Percentiles rank a stretch among this genome's conserved stretches.
Evolutionary conservation across 2,797 vertebrate species (phyloP).

Genomic region (Mormyrus hasselquistii): DNA sequence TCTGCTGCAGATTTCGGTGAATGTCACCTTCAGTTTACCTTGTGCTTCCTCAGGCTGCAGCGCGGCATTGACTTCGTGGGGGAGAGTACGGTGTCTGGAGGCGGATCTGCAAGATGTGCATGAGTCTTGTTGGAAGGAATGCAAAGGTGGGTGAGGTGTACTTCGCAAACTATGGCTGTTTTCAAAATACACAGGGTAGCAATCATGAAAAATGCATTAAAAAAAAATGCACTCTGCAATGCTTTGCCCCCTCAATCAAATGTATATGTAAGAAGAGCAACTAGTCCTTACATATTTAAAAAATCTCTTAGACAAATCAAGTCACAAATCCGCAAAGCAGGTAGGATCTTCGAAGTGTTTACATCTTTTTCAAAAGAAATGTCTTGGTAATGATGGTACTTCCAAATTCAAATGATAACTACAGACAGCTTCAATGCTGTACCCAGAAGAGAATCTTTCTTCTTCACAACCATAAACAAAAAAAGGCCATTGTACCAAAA

Average conservation of each 20-base stretch:
- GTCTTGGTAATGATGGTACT: neutral
- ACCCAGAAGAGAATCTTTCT: neutral
- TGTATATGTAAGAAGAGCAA: neutral
- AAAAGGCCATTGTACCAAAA: neutral
- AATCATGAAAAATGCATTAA: neutral
- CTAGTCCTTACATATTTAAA: neutral
- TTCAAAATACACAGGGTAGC: neutral
- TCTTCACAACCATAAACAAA: neutral
- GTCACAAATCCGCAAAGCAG: neutral
- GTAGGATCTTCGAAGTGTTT: neutral
- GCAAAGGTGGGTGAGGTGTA: neutral
- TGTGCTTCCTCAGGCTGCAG: slow-evolving; percentile 28
- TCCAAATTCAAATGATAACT: neutral
- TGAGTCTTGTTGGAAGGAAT: neutral
- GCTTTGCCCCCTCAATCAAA: neutral
- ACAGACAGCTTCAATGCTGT: neutral
- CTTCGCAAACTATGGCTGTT: neutral
- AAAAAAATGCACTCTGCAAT: neutral
- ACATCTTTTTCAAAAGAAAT: neutral
- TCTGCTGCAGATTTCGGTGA: slow-evolving; percentile 44
- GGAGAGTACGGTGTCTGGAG: neutral
- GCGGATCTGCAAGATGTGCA: neutral
- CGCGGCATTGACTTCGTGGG: neutral
- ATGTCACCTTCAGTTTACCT: slow-evolving; percentile 51
- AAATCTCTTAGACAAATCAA: neutral